Base-by-base conservation (phyloP, 2,113 vertebrate species). In the Gorilla gorilla region DNA sequence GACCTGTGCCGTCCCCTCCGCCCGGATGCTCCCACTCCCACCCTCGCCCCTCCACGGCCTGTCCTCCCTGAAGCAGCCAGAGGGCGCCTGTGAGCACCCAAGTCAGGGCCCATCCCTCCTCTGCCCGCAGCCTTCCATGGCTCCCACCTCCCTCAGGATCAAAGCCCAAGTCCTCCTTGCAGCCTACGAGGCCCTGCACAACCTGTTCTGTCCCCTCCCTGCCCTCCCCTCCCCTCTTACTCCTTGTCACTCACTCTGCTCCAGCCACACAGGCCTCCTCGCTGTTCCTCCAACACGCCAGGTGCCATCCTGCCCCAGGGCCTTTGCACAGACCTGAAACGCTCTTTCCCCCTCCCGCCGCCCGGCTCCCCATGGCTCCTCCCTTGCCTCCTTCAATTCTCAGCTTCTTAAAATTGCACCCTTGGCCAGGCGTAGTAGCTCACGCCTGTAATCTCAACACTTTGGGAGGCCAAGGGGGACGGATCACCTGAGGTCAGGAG, bases 1-100 rank as follows among this genome's bases (percentile, higher is more conserved):
- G 48, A 14, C 16, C 27, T 22, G 12, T 3, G 7, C 22, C 0
- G 1, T 3, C 13, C 23, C 22, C 27, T 3, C 35, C 0, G 2
- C 23, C n/a, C 9, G 5, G 4, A 48, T 4, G 78, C 70, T 72
- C 5, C 6, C 1, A 27, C 20, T 59, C 72, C 85, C 2, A 0
- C 5, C 12, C 35, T 22, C 2, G 0, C 10, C 17, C 27, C 4
- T 64, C 5, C 64, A 8, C 9, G 5, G 8, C 10, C 73, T 11
- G 59, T 82, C 14, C 68, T 66, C 32, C 55, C 35, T 2, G 0
- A 5, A 25, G 59, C 13, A 5, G 89, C 64, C 66, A 84, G 83
- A 59, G 90, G 90, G 59, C 52, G 50, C 55, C 13, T 5, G 27
- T 16, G 66, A 81, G 48, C 45, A 1, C 40, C 8, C 0, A 5